Evolutionary conservation across 2,888 invertebrate species (phyloP).

Genomic region (Tiphia femorata): DNA sequence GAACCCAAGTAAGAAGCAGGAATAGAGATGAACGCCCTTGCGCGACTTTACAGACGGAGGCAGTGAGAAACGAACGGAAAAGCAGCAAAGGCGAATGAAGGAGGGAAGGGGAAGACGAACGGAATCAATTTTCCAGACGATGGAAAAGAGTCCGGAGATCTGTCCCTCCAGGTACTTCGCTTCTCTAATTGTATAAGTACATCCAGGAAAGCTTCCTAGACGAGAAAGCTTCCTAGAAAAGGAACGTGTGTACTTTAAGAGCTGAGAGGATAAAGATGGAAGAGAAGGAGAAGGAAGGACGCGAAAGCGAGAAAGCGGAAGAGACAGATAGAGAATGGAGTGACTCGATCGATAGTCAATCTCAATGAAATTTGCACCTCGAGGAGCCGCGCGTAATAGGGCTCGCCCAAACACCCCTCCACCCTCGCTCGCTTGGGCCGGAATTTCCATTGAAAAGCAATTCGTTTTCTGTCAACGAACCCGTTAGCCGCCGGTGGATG

Average conservation of each 20-base stretch:
- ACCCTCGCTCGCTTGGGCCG: not conserved
- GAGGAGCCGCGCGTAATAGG: conserved; percentile 46
- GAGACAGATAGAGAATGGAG: conserved; percentile 7
- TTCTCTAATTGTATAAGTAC: conserved; percentile 45
- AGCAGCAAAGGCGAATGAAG: not conserved
- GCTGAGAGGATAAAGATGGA: too few species aligned
- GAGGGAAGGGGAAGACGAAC: not conserved
- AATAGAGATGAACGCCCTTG: too few species aligned
- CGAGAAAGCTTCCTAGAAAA: too few species aligned
- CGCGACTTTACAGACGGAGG: not conserved
- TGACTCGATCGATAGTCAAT: conserved; percentile 48
- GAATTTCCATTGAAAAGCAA: conserved; percentile 49
- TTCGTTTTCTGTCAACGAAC: conserved; percentile 46
- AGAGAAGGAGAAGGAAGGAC: too few species aligned
- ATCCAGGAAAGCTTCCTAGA: conserved; percentile 12
- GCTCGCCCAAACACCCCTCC: conserved; percentile 28
- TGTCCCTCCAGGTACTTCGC: conserved; percentile 16
- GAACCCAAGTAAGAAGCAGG: not conserved
- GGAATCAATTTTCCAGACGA: conserved; percentile 37
- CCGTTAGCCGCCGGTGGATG: conserved; percentile 26
- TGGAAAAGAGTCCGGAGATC: conserved; percentile 11
- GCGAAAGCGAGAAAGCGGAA: not conserved
- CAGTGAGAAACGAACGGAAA: not conserved
- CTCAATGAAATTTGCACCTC: conserved; percentile 51
- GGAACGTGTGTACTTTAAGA: too few species aligned